phyloP scores from a whole-genome alignment of 2,888 invertebrate species.

The Nasonovia ribisnigri region DNA sequence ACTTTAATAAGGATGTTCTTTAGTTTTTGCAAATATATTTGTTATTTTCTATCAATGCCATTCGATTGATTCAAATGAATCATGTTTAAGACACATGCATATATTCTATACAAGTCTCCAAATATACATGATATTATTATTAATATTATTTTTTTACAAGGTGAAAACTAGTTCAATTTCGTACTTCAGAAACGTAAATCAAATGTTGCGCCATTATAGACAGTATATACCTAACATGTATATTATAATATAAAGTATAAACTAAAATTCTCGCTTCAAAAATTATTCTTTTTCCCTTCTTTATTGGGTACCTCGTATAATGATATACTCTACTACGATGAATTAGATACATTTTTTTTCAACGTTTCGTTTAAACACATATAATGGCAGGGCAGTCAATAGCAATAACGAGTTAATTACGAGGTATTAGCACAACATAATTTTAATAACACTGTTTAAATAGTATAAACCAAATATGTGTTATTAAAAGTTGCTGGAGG shows the following conservation, averaged over 20 bases:
- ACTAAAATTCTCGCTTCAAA: not conserved
- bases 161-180: conserved; percentile 49
- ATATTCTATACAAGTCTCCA: conserved; percentile 6
- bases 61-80: conserved; percentile 52
- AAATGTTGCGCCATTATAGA: conserved; percentile 19
- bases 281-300: conserved; percentile 16
- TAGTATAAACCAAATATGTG: not conserved
- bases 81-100: conserved; percentile 3
- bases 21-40: not conserved
- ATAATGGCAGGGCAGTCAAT: not conserved
- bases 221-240: not conserved
- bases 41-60: conserved; percentile 18
- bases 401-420: conserved; percentile 44
- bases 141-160: conserved; percentile 32
- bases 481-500: conserved; percentile 28
- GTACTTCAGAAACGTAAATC: conserved; percentile 11
- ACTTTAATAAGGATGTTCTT: conserved; percentile 16
- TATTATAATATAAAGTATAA: not conserved
- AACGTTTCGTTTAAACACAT: not conserved
- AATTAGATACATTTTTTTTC: not conserved
- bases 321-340: not conserved
- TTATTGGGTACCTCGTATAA: not conserved
- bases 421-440: conserved; percentile 20
- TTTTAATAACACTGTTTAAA: conserved; percentile 30
- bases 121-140: conserved; percentile 10